Conservation (phyloP, 2,113 vertebrate genomes). For the Cinclus cinclus region DNA sequence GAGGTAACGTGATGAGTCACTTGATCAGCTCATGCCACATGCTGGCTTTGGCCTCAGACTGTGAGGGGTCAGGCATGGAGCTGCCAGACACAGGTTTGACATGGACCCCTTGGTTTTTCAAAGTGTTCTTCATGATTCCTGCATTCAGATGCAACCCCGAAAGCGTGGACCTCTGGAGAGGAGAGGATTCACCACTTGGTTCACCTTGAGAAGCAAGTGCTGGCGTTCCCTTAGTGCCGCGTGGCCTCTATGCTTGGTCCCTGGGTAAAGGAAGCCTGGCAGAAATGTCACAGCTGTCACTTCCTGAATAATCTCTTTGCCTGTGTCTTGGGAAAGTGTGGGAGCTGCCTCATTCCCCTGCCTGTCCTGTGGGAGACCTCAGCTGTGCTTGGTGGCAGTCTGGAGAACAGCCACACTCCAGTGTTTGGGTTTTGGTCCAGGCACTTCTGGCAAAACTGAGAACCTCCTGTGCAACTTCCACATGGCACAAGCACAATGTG, state of each 20-base stretch:
- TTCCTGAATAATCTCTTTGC: not conserved
- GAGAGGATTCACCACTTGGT: not conserved
- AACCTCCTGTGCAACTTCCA: not conserved
- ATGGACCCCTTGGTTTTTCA: not conserved
- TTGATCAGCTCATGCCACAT: not conserved
- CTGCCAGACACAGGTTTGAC: not conserved
- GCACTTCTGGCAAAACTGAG: not conserved
- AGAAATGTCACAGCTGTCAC: not conserved
- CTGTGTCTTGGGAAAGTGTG: accelerated
- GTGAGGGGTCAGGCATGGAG: not conserved
- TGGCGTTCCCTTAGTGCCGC: accelerated
- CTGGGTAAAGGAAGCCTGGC: not conserved
- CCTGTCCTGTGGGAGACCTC: not conserved
- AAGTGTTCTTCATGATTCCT: not conserved
- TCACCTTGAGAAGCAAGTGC: not conserved
- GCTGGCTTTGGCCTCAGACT: not conserved
- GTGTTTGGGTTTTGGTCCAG: not conserved
- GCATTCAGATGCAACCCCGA: not conserved
- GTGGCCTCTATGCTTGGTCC: accelerated
- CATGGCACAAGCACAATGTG: not conserved
- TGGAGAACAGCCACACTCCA: not conserved
- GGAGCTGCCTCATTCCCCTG: not conserved
- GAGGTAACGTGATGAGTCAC: constrained; percentile 27
- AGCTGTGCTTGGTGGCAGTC: not conserved
- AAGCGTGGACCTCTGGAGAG: not conserved